These are phyloP conservation scores for Micrasema minimum DNA, from an alignment of 1,140 invertebrate species.

Conservation along the genomic window DNA sequence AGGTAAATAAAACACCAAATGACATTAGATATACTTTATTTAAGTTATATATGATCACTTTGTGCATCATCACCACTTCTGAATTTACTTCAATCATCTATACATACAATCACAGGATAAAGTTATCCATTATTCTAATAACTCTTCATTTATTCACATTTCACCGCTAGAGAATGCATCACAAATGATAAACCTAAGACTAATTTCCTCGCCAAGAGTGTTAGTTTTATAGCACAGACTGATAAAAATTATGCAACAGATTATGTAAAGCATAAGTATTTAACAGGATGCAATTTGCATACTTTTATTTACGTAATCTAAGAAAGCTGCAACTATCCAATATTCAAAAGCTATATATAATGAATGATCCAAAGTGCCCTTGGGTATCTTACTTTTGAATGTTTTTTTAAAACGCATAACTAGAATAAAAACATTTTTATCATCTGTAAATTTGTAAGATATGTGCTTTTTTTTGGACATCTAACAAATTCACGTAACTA, in stretches of 20 bases:
- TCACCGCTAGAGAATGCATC: background rate
- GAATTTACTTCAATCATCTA: conserved; percentile 16
- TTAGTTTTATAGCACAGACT: background rate
- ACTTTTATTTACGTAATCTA: too few relatives aligned
- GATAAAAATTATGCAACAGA: conserved; percentile 1
- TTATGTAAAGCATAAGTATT: too few relatives aligned
- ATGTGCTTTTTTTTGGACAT: too few relatives aligned
- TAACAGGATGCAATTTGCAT: too few relatives aligned
- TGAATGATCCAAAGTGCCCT: too few relatives aligned
- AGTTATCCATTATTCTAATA: conserved; percentile 9
- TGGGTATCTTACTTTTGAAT: too few relatives aligned
- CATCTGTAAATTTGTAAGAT: too few relatives aligned
- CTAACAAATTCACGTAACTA: too few relatives aligned
- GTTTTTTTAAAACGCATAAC: too few relatives aligned
- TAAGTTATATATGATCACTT: conserved; percentile 15
- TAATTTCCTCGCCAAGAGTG: conserved; percentile 8
- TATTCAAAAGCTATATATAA: too few relatives aligned
- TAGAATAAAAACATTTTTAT: too few relatives aligned
- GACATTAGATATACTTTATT: conserved; percentile 32
- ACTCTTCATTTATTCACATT: conserved; percentile 3
- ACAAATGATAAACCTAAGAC: background rate
- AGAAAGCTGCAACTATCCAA: too few relatives aligned
- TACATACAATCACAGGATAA: conserved; percentile 10
- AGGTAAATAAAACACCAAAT: background rate
- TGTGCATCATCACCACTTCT: conserved; percentile 20